A percentile compares a stretch with the other conserved stretches of the same genome.
Evolutionary conservation across 2,888 invertebrate species (phyloP).

Genomic region (Drosophila maculinotata): DNA sequence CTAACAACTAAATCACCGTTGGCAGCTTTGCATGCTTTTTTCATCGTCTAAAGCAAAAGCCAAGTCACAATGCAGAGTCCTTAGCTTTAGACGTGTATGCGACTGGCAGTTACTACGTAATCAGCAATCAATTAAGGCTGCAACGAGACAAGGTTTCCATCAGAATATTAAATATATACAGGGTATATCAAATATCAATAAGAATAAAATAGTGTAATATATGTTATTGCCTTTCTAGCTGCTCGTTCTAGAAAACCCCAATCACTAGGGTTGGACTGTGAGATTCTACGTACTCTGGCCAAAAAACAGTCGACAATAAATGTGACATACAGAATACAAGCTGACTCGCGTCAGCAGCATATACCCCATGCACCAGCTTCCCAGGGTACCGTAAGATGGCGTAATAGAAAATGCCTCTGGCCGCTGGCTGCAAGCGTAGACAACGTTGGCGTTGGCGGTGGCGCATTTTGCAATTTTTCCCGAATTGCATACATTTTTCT

Average conservation of each 20-base stretch:
- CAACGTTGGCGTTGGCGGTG: slow-evolving; percentile 35
- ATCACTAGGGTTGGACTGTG: no score
- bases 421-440: slow-evolving; percentile 37
- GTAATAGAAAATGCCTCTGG: slow-evolving; percentile 64
- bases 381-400: slow-evolving; percentile 41
- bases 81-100: background rate
- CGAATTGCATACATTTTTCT: slow-evolving; percentile 73
- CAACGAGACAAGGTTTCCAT: no score
- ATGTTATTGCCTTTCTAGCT: no score
- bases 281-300: no score
- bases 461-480: slow-evolving; percentile 71
- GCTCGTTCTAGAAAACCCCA: no score
- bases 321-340: background rate
- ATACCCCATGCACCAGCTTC: background rate
- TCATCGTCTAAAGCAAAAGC: slow-evolving; percentile 26
- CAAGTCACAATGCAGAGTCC: slow-evolving; percentile 31
- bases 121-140: background rate
- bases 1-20: slow-evolving; percentile 78
- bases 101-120: slow-evolving; percentile 13
- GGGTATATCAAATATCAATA: no score
- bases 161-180: no score
- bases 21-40: slow-evolving; percentile 64
- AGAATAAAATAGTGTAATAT: no score
- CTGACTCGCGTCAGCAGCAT: background rate
- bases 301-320: background rate